A percentile compares a stretch with the other conserved stretches of the same genome.
Conservation (phyloP, 2,888 invertebrate genomes). For the Biston betularia region DNA sequence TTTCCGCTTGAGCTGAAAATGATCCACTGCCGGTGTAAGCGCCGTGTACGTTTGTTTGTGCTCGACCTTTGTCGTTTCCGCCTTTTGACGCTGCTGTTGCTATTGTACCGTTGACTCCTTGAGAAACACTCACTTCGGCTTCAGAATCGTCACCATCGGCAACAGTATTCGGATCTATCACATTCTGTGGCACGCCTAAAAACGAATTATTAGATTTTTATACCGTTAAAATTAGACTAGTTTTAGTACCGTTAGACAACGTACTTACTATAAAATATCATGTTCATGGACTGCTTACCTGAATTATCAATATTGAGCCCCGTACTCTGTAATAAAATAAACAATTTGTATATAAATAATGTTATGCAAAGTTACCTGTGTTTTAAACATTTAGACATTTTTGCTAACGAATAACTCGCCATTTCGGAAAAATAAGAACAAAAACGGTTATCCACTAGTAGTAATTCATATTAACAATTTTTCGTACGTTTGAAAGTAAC, state of each 20-base stretch:
- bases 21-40: constrained; percentile 92
- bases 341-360: background rate
- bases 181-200: constrained; percentile 73
- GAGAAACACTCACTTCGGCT: constrained; percentile 88
- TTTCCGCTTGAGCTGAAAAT: constrained; percentile 94
- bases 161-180: constrained; percentile 70
- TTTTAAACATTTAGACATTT: too few species aligned
- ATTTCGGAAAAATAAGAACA: too few species aligned
- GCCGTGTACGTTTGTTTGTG: constrained; percentile 94
- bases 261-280: background rate
- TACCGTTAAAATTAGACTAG: background rate
- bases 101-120: constrained; percentile 87
- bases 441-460: too few species aligned
- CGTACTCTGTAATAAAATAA: constrained; percentile 44
- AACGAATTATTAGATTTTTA: constrained; percentile 29
- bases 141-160: constrained; percentile 90
- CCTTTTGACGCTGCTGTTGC: constrained; percentile 93
- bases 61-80: constrained; percentile 90
- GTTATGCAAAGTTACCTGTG: too few species aligned
- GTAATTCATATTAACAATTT: too few species aligned
- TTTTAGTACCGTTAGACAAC: too few species aligned
- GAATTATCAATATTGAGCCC: constrained; percentile 43
- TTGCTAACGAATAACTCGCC: too few species aligned
- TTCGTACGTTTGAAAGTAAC: too few species aligned
- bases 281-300: constrained; percentile 41